Evolutionary conservation across 2,888 invertebrate species (phyloP).

Genomic region (Orthosia gothica): DNA sequence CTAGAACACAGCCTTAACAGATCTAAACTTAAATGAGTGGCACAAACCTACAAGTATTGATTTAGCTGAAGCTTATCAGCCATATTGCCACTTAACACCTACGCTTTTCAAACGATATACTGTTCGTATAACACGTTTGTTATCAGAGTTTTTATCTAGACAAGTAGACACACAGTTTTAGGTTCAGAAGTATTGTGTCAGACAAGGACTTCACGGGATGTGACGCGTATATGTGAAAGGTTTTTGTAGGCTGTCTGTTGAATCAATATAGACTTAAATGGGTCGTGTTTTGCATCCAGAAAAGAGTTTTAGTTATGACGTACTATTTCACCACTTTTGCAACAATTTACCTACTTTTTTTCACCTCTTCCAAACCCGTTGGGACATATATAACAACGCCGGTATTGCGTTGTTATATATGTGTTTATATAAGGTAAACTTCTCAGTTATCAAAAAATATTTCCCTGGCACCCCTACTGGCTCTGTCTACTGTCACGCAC

Average conservation of each 20-base stretch:
- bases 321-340: not conserved
- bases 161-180: constrained; percentile 25
- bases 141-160: constrained; percentile 48
- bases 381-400: no score
- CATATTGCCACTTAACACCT: constrained; percentile 51
- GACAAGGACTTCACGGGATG: constrained; percentile 17
- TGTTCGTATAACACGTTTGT: constrained; percentile 23
- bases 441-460: no score
- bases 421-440: no score
- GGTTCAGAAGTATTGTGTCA: constrained; percentile 30
- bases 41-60: constrained; percentile 42
- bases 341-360: not conserved
- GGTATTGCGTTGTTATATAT: no score
- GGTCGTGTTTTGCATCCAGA: constrained; percentile 2
- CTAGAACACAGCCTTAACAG: not conserved
- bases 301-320: not conserved
- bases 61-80: constrained; percentile 47
- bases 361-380: no score
- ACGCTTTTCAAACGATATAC: constrained; percentile 46
- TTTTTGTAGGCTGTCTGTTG: constrained; percentile 19
- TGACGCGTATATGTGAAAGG: constrained; percentile 12
- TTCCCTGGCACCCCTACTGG: no score
- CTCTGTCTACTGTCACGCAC: no score
- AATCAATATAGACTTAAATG: constrained; percentile 29
- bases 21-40: constrained; percentile 22